These are phyloP conservation scores for Gambusia yucatana DNA, from an alignment of 2,797 vertebrate species.

Conservation along the genomic window DNA sequence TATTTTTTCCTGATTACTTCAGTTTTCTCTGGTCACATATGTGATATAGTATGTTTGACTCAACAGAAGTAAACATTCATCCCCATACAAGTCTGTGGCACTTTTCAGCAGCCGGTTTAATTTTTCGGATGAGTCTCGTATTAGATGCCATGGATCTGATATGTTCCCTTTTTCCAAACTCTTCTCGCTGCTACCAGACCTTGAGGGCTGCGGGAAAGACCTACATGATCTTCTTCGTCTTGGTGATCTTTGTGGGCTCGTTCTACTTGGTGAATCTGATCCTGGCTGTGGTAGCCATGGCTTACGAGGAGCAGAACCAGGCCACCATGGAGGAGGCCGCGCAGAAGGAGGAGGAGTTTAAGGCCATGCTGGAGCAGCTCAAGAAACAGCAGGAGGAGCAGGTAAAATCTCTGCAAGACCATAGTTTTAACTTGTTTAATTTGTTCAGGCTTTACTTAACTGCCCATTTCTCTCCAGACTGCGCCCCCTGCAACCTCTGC, in stretches of 20 bases:
- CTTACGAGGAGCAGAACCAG: constrained; percentile 99
- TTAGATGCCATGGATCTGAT: constrained; percentile 30
- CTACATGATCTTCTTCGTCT: constrained; percentile 99
- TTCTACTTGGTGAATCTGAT: constrained; percentile 99
- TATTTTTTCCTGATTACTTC: background rate
- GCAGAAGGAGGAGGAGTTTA: constrained; percentile 95
- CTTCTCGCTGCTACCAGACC: constrained; percentile 78
- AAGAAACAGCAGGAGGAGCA: constrained; percentile 97
- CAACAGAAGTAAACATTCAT: background rate
- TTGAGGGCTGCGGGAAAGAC: constrained; percentile 97
- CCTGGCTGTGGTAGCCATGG: constrained; percentile 98
- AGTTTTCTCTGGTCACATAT: background rate
- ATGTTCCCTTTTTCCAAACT: background rate
- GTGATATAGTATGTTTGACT: background rate
- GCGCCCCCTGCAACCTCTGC: constrained; percentile 96
- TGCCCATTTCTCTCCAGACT: constrained; percentile 72
- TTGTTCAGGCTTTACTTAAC: background rate
- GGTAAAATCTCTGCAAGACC: constrained; percentile 65
- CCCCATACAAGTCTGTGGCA: background rate
- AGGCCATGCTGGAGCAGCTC: constrained; percentile 95
- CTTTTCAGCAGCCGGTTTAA: background rate
- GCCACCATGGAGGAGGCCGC: constrained; percentile 96
- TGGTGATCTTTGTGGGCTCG: constrained; percentile 98
- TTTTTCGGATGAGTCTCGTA: constrained; percentile 40
- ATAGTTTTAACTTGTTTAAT: background rate